Percentiles rank a stretch among this genome's conserved stretches.
phyloP scores from a whole-genome alignment of 2,797 vertebrate species.

The Neoniphon sammara region DNA sequence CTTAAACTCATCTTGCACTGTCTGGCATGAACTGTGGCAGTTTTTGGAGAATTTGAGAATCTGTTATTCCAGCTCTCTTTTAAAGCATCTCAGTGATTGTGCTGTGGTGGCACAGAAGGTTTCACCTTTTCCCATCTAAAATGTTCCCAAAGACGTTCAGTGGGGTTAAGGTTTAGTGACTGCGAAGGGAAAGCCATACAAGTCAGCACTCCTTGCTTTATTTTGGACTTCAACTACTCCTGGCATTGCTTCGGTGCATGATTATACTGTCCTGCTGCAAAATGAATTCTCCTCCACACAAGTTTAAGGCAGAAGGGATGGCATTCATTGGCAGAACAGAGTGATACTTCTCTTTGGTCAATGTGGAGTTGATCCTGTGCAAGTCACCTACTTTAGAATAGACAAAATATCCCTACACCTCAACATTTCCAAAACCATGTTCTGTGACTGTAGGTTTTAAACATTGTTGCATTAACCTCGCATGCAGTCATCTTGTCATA shows the following conservation, averaged over 20 bases:
- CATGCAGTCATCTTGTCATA: too few species aligned
- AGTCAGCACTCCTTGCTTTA: conserved; percentile 29
- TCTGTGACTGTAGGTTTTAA: too few species aligned
- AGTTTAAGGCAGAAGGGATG: conserved; percentile 39
- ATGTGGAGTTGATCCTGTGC: conserved; percentile 24
- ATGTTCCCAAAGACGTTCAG: conserved; percentile 58
- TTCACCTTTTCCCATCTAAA: conserved; percentile 65
- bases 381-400: too few species aligned
- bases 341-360: conserved; percentile 37
- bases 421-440: too few species aligned
- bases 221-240: conserved; percentile 59
- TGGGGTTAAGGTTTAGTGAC: conserved; percentile 42
- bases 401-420: too few species aligned
- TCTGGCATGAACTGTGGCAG: background rate
- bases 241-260: conserved; percentile 30
- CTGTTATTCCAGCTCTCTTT: conserved; percentile 6
- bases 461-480: too few species aligned
- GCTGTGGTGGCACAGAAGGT: conserved; percentile 54
- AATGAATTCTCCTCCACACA: conserved; percentile 43
- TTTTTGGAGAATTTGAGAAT: conserved; percentile 33
- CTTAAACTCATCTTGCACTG: background rate
- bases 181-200: conserved; percentile 39
- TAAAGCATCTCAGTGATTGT: conserved; percentile 22
- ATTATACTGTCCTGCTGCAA: conserved; percentile 57
- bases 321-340: conserved; percentile 48